Evolutionary conservation across 2,113 vertebrate species (phyloP).

Genomic region (Elaphurus davidianus): DNA sequence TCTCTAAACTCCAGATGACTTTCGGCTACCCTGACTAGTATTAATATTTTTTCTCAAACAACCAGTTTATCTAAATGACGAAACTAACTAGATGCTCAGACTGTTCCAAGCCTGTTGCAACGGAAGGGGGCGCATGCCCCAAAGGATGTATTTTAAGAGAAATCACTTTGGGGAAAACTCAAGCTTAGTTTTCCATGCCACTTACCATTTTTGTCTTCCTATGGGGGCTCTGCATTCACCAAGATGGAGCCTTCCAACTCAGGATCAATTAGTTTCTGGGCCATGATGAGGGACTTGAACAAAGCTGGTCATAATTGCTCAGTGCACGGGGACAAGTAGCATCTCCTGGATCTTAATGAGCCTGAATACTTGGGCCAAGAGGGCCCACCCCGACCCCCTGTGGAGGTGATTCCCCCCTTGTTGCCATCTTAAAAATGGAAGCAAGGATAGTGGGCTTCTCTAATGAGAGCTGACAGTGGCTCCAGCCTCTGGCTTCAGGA

Average conservation of each 20-base stretch:
- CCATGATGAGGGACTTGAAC: neutral
- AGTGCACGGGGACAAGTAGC: neutral
- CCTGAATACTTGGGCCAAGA: neutral
- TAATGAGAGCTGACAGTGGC: constrained; percentile 86
- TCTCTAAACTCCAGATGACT: neutral
- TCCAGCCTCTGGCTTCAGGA: constrained; percentile 72
- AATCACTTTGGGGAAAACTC: neutral
- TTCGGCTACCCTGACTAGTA: neutral
- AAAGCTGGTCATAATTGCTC: constrained; percentile 44
- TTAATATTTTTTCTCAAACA: neutral
- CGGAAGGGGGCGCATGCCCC: neutral
- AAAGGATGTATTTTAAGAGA: neutral
- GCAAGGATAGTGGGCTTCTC: constrained; percentile 33
- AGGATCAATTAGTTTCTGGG: constrained; percentile 3
- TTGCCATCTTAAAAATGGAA: constrained; percentile 37
- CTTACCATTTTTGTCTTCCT: neutral
- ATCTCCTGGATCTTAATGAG: constrained; percentile 55
- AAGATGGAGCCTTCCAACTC: neutral
- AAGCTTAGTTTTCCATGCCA: neutral
- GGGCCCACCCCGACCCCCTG: neutral
- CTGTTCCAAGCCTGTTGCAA: neutral
- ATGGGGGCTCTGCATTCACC: neutral
- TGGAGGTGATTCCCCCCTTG: constrained; percentile 23
- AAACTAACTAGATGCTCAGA: neutral
- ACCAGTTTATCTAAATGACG: neutral